Conservation (phyloP, 2,797 vertebrate species). For the Gouania willdenowi region DNA sequence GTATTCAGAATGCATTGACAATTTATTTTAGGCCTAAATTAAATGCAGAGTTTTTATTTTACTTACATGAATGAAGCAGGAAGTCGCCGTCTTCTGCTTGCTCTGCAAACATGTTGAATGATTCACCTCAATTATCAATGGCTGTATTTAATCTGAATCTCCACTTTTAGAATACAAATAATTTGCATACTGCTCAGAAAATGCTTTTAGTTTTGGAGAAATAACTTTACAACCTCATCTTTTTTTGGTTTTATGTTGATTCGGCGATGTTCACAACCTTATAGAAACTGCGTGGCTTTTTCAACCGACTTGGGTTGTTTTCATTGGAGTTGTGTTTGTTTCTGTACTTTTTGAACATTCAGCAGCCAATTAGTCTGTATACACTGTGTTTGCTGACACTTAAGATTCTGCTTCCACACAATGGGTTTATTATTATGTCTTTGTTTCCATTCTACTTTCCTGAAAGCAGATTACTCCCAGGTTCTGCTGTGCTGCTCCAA, state of each 20-base stretch:
- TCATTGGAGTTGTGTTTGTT: slow-evolving; percentile 8
- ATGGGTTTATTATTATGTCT: neutral
- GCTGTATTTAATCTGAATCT: neutral
- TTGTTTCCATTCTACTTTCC: neutral
- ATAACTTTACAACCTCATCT: neutral
- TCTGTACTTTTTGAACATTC: slow-evolving; percentile 7
- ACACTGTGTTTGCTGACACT: slow-evolving; percentile 3
- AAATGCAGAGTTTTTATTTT: neutral
- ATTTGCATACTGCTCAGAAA: neutral
- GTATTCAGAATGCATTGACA: too few species aligned
- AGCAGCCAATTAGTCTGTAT: slow-evolving; percentile 22
- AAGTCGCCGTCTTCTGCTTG: neutral
- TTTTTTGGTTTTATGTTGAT: neutral
- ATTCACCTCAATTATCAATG: neutral
- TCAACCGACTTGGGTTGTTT: slow-evolving; percentile 7
- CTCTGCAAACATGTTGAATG: neutral
- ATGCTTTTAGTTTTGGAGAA: neutral
- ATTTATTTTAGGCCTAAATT: slow-evolving; percentile 2
- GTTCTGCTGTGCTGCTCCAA: neutral
- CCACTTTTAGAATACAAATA: neutral
- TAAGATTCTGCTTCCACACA: neutral
- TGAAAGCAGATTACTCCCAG: neutral
- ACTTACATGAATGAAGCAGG: neutral
- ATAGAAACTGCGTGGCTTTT: neutral
- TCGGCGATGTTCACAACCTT: neutral